Percentiles rank a stretch among this genome's conserved stretches.
phyloP scores from a whole-genome alignment of 92 coral and sea anemone genomes.

The Phenganax stokvisi region DNA sequence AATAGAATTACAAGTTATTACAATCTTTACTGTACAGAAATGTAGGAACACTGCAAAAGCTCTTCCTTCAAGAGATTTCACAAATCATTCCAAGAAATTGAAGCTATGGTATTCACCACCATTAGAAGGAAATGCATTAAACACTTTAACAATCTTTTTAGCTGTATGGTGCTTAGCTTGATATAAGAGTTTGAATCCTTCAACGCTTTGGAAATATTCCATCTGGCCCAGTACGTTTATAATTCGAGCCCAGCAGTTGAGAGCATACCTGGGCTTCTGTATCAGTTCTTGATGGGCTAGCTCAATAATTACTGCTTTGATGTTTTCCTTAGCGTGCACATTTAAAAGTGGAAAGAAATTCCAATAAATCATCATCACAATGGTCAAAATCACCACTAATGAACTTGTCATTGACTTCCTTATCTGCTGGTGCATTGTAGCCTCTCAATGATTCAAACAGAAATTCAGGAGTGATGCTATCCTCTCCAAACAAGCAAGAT shows the following conservation, averaged over 20 bases:
- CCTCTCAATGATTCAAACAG: constrained; percentile 44
- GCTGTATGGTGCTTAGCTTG: constrained; percentile 39
- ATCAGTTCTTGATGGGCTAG: constrained; percentile 60
- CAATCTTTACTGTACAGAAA: constrained; percentile 35
- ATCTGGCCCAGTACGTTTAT: constrained; percentile 26
- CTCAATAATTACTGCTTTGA: constrained; percentile 39
- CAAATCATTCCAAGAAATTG: constrained; percentile 28
- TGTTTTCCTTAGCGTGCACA: constrained; percentile 44
- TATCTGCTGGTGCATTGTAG: constrained; percentile 49
- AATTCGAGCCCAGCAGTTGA: constrained; percentile 53
- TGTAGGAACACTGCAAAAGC: constrained; percentile 31
- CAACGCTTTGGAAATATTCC: constrained; percentile 21
- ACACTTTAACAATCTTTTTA: constrained; percentile 26
- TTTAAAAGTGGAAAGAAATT: constrained; percentile 46
- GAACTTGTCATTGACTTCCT: constrained; percentile 38
- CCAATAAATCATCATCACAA: constrained; percentile 40
- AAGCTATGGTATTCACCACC: constrained; percentile 24
- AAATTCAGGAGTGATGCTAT: constrained; percentile 35
- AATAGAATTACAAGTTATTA: constrained; percentile 14
- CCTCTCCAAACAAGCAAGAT: constrained; percentile 49
- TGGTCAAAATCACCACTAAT: constrained; percentile 32
- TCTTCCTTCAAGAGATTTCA: constrained; percentile 38
- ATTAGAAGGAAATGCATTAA: constrained; percentile 17
- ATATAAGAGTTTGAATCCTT: constrained; percentile 19
- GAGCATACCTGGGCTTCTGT: constrained; percentile 55